Percentiles rank a stretch among this genome's conserved stretches.
phyloP scores from a whole-genome alignment of 2,113 vertebrate genomes.

The Geococcyx californianus region DNA sequence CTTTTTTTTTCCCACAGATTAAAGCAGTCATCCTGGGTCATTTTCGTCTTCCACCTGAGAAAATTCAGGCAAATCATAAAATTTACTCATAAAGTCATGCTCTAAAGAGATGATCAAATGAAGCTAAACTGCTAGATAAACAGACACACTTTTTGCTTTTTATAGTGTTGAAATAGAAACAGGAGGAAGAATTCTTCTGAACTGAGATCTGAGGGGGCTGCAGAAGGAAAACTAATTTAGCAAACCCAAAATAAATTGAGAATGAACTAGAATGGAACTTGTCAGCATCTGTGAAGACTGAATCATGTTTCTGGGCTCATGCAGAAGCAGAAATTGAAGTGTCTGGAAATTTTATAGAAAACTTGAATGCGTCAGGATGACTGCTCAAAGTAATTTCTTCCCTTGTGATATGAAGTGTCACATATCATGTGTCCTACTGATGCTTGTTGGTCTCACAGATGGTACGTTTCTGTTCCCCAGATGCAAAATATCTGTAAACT shows the following conservation, averaged over 20 bases:
- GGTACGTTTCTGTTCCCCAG: background rate
- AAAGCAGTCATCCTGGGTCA: background rate
- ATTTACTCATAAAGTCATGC: background rate
- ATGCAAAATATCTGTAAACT: background rate
- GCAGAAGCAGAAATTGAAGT: background rate
- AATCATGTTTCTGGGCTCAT: constrained; percentile 16
- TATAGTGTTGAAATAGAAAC: background rate
- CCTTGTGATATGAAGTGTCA: background rate
- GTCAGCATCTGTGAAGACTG: constrained; percentile 24
- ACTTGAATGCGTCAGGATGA: background rate
- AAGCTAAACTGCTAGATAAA: background rate
- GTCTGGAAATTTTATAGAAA: background rate
- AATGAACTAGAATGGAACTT: constrained; percentile 4
- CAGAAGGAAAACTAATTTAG: constrained; percentile 11
- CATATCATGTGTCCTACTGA: background rate
- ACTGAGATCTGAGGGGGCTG: background rate
- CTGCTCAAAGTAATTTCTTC: background rate
- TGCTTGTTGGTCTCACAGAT: background rate
- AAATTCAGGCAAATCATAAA: background rate
- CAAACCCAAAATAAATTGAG: background rate
- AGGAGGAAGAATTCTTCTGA: background rate
- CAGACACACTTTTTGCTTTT: background rate
- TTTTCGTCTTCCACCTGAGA: background rate
- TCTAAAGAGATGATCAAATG: background rate
- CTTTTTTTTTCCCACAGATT: background rate